phyloP scores from a whole-genome alignment of 2,888 invertebrate species.

The Eupithecia vulgata region DNA sequence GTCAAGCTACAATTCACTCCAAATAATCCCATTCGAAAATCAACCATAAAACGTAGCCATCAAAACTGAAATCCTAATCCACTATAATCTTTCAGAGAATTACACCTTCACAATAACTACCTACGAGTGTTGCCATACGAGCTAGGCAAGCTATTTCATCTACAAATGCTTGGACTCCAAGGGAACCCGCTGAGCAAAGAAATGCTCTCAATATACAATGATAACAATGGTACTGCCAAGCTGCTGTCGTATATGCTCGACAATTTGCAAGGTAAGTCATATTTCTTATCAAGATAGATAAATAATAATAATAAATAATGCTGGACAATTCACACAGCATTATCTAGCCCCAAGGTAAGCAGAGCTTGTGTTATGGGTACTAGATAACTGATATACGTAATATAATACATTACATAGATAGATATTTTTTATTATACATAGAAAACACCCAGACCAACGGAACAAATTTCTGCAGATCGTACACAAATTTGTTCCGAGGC shows the following conservation, averaged over 20 bases:
- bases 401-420: too few species aligned
- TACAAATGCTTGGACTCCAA: conserved; percentile 95
- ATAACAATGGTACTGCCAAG: conserved; percentile 96
- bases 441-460: too few species aligned
- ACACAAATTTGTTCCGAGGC: too few species aligned
- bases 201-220: conserved; percentile 95
- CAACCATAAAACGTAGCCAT: neutral
- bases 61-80: neutral
- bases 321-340: too few species aligned
- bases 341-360: too few species aligned
- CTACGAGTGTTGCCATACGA: conserved; percentile 97
- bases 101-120: conserved; percentile 96
- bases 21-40: neutral
- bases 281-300: neutral
- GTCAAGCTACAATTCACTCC: neutral
- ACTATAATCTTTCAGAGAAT: conserved; percentile 87
- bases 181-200: conserved; percentile 98
- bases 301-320: too few species aligned
- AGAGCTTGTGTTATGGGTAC: too few species aligned
- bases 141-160: conserved; percentile 98
- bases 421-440: too few species aligned
- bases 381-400: too few species aligned
- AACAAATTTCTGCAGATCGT: too few species aligned
- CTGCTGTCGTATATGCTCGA: conserved; percentile 97
- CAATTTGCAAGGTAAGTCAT: conserved; percentile 93